phyloP scores from a whole-genome alignment of 2,113 vertebrate genomes.

The Epinephelus fuscoguttatus region DNA sequence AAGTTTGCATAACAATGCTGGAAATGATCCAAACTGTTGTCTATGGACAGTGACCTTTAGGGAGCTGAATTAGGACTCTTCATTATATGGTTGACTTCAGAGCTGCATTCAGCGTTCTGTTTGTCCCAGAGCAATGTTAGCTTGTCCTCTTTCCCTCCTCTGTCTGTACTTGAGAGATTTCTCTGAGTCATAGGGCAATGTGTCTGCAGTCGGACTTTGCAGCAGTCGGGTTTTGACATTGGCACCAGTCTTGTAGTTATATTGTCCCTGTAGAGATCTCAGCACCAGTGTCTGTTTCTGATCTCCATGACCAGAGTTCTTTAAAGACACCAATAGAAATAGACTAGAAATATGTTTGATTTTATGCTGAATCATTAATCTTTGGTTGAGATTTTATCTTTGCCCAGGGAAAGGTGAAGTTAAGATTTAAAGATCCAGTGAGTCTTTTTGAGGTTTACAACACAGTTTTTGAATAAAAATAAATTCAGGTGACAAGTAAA shows the following conservation, averaged over 20 bases:
- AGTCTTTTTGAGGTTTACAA: not conserved
- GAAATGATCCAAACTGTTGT: slow-evolving; percentile 22
- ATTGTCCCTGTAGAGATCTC: not conserved
- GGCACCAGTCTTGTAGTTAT: not conserved
- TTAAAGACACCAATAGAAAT: not conserved
- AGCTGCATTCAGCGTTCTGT: not conserved
- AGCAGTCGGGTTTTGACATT: slow-evolving; percentile 16
- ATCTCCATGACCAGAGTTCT: not conserved
- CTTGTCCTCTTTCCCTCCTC: slow-evolving; percentile 27
- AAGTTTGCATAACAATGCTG: slow-evolving; percentile 36
- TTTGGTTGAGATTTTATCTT: not conserved
- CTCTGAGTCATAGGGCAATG: slow-evolving; percentile 25
- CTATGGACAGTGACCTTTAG: slow-evolving; percentile 37
- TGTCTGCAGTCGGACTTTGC: slow-evolving; percentile 1
- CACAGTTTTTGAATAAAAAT: not conserved
- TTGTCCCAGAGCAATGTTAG: slow-evolving; percentile 15
- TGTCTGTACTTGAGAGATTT: slow-evolving; percentile 22
- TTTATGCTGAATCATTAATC: slow-evolving; percentile 7
- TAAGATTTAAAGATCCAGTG: not conserved
- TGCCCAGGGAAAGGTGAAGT: slow-evolving; percentile 2
- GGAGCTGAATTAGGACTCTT: slow-evolving; percentile 10
- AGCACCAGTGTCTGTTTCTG: not conserved
- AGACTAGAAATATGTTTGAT: not conserved
- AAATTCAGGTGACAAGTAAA: not conserved
- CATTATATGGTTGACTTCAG: slow-evolving; percentile 9